Conservation (phyloP, 2,797 vertebrate genomes). For the Sciurus carolinensis region DNA sequence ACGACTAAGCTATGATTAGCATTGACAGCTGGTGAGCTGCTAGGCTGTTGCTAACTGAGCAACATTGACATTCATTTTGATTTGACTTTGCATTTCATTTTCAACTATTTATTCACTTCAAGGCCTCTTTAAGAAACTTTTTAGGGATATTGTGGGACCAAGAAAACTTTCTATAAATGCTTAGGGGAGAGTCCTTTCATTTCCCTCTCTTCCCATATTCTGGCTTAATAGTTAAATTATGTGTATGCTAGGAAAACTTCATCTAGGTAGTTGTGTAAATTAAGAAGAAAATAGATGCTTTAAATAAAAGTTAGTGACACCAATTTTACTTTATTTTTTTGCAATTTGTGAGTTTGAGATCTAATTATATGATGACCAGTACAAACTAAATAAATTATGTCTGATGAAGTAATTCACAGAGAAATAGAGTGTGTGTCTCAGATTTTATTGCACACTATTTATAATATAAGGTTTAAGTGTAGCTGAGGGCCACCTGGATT, state of each 20-base stretch:
- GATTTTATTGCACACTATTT: not conserved
- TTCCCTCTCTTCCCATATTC: not conserved
- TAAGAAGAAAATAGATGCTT: slow-evolving; percentile 50
- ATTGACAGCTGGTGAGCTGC: slow-evolving; percentile 84
- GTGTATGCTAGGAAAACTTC: slow-evolving; percentile 21
- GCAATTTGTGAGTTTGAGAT: slow-evolving; percentile 31
- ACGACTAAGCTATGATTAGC: slow-evolving; percentile 84
- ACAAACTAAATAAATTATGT: slow-evolving; percentile 31
- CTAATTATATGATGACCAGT: slow-evolving; percentile 1
- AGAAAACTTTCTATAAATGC: slow-evolving; percentile 82
- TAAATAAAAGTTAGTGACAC: slow-evolving; percentile 19
- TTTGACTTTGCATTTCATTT: slow-evolving; percentile 87
- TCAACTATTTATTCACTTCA: slow-evolving; percentile 85
- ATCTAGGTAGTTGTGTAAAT: slow-evolving; percentile 43
- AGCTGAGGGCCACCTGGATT: not conserved
- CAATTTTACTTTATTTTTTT: slow-evolving; percentile 66
- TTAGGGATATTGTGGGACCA: slow-evolving; percentile 68
- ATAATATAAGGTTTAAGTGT: not conserved
- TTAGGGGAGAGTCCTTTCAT: slow-evolving; percentile 65
- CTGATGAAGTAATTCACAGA: slow-evolving; percentile 44
- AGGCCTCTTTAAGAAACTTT: slow-evolving; percentile 84
- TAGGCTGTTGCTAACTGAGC: slow-evolving; percentile 83
- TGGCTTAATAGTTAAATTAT: slow-evolving; percentile 46
- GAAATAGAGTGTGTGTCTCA: slow-evolving; percentile 4
- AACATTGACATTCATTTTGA: slow-evolving; percentile 85